Conservation (phyloP, 2,797 vertebrate genomes). For the Ceryle rudis region DNA sequence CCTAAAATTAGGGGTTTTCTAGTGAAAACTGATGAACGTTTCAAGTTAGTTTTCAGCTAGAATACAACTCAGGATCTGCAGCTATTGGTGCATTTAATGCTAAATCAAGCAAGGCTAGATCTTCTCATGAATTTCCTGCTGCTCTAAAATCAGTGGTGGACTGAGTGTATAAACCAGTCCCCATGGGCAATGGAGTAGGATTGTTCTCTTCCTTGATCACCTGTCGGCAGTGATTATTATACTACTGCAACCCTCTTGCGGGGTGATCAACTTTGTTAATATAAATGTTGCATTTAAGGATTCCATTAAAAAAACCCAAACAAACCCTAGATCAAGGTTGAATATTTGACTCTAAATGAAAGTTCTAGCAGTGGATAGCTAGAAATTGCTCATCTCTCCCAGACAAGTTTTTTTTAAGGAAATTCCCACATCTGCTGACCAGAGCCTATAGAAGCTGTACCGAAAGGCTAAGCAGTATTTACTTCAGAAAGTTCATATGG, state of each 20-base stretch:
- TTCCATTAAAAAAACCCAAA: not conserved
- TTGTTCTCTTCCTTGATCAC: not conserved
- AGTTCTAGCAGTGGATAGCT: not conserved
- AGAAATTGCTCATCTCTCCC: not conserved
- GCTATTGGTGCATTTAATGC: not conserved
- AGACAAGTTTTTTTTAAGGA: not conserved
- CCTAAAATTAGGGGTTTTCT: not conserved
- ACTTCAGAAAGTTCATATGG: not conserved
- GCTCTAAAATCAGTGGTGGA: not conserved
- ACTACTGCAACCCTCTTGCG: not conserved
- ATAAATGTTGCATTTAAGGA: not conserved
- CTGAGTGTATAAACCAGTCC: not conserved
- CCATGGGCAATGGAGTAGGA: not conserved
- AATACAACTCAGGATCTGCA: not conserved
- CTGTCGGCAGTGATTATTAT: not conserved
- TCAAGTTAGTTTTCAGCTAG: not conserved
- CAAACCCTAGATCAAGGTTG: not conserved
- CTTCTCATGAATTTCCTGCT: not conserved
- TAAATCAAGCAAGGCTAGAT: not conserved
- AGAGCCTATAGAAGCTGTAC: not conserved
- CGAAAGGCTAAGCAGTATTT: not conserved
- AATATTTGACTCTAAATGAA: slow-evolving; percentile 2
- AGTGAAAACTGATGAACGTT: not conserved
- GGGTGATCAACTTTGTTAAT: not conserved
- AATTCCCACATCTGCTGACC: slow-evolving; percentile 46